A percentile compares a stretch with the other conserved stretches of the same genome.
These are phyloP conservation scores for Amphibalanus amphitrite DNA, from an alignment of 1,140 invertebrate species.

Conservation along the genomic window DNA sequence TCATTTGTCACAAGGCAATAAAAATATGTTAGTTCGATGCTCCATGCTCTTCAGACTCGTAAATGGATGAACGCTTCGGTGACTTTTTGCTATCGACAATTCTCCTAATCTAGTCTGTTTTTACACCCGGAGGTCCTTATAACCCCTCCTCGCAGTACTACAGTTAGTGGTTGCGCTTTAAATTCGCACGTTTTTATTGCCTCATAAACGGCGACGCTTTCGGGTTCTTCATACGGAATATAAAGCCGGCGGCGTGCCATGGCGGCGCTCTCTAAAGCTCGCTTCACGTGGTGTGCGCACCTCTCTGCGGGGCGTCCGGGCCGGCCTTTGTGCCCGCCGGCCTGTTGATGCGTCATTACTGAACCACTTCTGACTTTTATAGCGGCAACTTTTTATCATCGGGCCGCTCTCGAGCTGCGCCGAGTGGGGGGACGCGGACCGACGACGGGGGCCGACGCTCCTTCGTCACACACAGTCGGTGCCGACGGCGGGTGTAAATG, in stretches of 20 bases:
- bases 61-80: too few relatives aligned
- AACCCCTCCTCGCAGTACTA: not conserved
- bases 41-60: too few relatives aligned
- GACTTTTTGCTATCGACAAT: not conserved
- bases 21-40: too few relatives aligned
- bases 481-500: not conserved
- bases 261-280: not conserved
- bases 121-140: not conserved
- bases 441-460: not conserved
- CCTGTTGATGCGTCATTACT: not conserved
- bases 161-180: not conserved
- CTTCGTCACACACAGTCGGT: not conserved
- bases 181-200: not conserved
- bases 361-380: conserved; percentile 1
- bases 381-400: conserved; percentile 1
- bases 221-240: not conserved
- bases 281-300: not conserved
- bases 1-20: too few relatives aligned
- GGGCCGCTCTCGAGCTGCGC: not conserved
- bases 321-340: not conserved
- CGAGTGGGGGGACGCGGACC: not conserved
- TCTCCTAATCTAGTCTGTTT: not conserved
- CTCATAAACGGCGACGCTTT: not conserved
- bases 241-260: not conserved
- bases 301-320: too few relatives aligned